Evolutionary conservation across 2,888 invertebrate genomes (phyloP), one percentile per base, ranked within the genome.

Genomic region (Diarsia dahlii): DNA sequence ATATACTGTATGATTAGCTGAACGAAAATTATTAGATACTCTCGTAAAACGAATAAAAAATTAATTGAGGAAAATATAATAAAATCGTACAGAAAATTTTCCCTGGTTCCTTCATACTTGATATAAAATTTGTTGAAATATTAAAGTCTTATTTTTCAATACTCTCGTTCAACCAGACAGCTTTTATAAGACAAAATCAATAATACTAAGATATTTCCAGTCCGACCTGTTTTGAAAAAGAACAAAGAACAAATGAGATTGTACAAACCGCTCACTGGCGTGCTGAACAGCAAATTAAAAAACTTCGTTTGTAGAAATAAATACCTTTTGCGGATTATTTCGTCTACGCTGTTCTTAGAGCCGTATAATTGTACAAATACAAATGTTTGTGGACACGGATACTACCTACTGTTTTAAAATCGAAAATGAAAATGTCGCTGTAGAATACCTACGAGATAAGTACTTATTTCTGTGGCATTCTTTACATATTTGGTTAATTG

Each of bases 261-360:
- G 65, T 67, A 70, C 76, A 76, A 74, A 74, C 69, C 75, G 46
- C 58, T 56, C 75, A 45, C 58, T 56, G 56, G 63, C 73, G 63
- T 75, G 72, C 78, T 76, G 72, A 80, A 76, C 65, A 67, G 48
- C 68, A 76, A 80, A 86, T 85, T 83, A 87, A 87, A 86, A 87
- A 80, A 78, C 80, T 85, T 80, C 72, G 76, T 78, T 78, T 68
- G 77, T 76, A 50, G 66, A 78, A 80, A 79, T 80, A 77, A 77
- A 87, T 80, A 85, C 71, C 71, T 76, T 79, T 78, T 54, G 72
- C 60, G 63, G 73, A 87, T 87, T 85, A 83, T 85, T 82, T 80
- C 39, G 68, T 56, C 23, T 67, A 15, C 56, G 28, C 80, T 74
- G 66, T 84, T 82, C 76, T 62, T 75, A 50, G 9, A 54, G 15